Base-by-base conservation (phyloP, 2,888 invertebrate genomes). In the Campoletis raptor region DNA sequence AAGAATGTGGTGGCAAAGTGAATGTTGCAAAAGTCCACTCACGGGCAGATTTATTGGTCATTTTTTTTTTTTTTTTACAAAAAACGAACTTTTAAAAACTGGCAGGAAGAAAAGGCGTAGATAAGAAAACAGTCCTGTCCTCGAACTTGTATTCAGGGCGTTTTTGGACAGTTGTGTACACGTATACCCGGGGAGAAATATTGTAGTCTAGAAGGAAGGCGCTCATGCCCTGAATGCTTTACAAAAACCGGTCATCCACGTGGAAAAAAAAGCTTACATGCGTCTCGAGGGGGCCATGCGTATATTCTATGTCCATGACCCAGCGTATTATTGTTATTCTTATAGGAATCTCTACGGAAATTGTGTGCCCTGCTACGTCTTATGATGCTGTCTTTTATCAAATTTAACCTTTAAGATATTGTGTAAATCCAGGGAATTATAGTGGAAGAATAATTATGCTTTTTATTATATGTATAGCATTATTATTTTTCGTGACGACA, bases 221-320 rank as follows among this genome's bases (percentile, higher is more conserved):
- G 9, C 24, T 4, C n/a, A 67, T 15, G 21, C 2, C 52, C 7
- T 81, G 85, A 48, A 78, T 85, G 83, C 37, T 72, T 81, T 89
- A 90, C 91, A 90, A 91, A 91, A 91, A 91, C 91, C 91, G 90
- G 90, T 90, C 89, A 89, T 89, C 90, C 88, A 89, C 85, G 87
- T 86, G 88, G 86, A 87, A 89, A 87, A 89, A 83, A 84, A 85
- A 83, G 79, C 76, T 77, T 85, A 67, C 83, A 90, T 88, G 57
- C 85, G 84, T 72, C 90, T 79, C 90, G 70, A 15, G 89, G 88
- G 89, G 81, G 88, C 88, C 86, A 88, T 90, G 66, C 8, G 21
- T 57, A 57, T 30, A n/a, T 15, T 15, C 3, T 45, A 36, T 73
- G 48, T 21, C 73, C 79, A 67, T 67, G 79, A 79, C 85, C 85